Evolutionary conservation across 2,113 vertebrate genomes (phyloP), one percentile per base, ranked within the genome.

Genomic region (Pachyramphus minor): DNA sequence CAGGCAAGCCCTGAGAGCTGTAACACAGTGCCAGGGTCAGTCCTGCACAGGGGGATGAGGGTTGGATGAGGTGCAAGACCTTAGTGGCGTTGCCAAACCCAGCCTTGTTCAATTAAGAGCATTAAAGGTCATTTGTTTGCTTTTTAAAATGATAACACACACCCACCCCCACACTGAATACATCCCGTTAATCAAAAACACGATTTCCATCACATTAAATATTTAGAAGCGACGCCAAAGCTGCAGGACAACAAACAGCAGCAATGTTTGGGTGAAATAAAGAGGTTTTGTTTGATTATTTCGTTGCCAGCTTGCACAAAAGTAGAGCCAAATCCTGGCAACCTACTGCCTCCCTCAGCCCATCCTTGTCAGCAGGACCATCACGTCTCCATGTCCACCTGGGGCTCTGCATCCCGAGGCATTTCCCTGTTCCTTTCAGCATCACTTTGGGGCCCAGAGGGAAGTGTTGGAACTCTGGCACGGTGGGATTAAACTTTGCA

Each of bases 381-480:
- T 8, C 31, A 2, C 0, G 0, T 19, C 39, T 18, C 23, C 2
- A 1, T 4, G 9, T 31, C 62, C 0, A 0, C 16, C 41, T 8
- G 9, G 64, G 50, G 14, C 1, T 35, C 15, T 2, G 35, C 14
- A 21, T 9, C 22, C n/a, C 0, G 2, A 42, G 33, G 47, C 3
- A 9, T 59, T 33, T 80, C 73, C 47, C 47, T 9, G 33, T 39
- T 86, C 73, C 44, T 7, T 41, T 1, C 59, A 55, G 44, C 67
- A 60, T 47, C 20, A 0, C 44, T 39, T 15, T 2, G 45, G 33
- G 11, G 12, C 58, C 22, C 41, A 31, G 88, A 1, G 3, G 31
- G 42, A 42, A 13, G 50, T 5, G 3, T 1, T 25, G 79, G 68
- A 63, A 69, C 30, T 75, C 28, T 5, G 10, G 47, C 2, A 0